Evolutionary conservation across 2,888 invertebrate genomes (phyloP), one percentile per base, ranked within the genome.

Genomic region (Ectemnius lituratus): DNA sequence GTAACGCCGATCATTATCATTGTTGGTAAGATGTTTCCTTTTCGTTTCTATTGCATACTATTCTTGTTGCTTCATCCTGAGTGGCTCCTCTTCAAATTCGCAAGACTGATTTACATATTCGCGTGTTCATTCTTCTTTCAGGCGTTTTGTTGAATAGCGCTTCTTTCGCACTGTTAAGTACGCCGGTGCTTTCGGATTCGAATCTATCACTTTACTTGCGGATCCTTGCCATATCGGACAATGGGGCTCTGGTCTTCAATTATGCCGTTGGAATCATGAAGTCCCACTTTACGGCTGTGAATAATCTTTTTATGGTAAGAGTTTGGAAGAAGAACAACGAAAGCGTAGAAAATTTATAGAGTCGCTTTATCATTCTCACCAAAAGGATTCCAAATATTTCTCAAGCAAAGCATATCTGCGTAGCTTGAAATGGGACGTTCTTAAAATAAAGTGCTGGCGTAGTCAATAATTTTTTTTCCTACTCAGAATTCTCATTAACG

Each of bases 171-270:
- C 84, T 88, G 76, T 81, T 91, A 52, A 84, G 82, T 63, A 87
- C 87, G 14, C 81, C 89, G 14, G 85, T 90, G 13, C 79, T 89
- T 20, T 83, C 85, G 27, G 88, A 88, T 67, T 88, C 87, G 57
- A 89, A 88, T 74, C 85, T 90, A 68, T 89, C 90, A 1, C 76
- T 90, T 56, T 91, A 90, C 73, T 80, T 91, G 37, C 80, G 87
- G 45, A 87, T 89, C 27, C 84, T 91, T 27, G 89, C 90, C 28
- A 76, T 91, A 60, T 90, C 90, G 62, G 91, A 91, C 73, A 88
- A 87, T 75, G 89, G 89, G 8, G 90, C 90, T 66, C 78, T 91
- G 45, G 67, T 91, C 58, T 85, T 88, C 67, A 90, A 88, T 79
- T 90, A 88, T 75, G 89, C 86, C 6, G 81, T 90, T 20, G 89